These are phyloP conservation scores for Laticauda laticaudata DNA, from an alignment of 2,113 vertebrate genomes.

Conservation along the genomic window DNA sequence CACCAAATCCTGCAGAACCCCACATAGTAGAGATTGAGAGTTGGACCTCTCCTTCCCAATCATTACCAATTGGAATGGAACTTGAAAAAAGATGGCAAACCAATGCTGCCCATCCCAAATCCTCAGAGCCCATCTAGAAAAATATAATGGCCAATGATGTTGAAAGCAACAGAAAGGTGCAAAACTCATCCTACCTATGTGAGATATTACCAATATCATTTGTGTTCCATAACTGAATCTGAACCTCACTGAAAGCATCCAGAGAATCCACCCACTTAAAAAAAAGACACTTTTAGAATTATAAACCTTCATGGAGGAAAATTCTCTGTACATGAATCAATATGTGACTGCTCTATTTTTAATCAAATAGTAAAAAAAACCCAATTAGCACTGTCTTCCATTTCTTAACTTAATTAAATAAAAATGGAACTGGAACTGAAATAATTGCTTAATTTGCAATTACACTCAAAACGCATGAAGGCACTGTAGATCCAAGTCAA, in stretches of 20 bases:
- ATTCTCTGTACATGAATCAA: neutral
- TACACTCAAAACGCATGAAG: neutral
- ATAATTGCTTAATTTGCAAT: neutral
- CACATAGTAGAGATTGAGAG: no score
- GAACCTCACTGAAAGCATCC: no score
- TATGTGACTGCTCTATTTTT: neutral
- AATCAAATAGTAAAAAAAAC: neutral
- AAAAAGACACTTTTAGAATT: neutral
- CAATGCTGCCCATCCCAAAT: no score
- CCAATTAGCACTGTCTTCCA: neutral
- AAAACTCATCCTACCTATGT: no score
- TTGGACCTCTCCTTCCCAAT: no score
- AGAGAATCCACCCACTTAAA: neutral
- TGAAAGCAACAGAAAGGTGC: no score
- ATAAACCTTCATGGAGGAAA: neutral
- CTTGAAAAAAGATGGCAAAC: no score
- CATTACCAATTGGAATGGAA: no score
- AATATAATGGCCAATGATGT: no score
- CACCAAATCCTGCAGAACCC: neutral
- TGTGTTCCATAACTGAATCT: no score
- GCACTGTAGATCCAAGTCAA: neutral
- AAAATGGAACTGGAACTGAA: neutral
- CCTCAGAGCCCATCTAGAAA: no score
- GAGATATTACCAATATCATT: no score
- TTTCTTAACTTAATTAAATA: neutral